Evolutionary conservation across 2,888 invertebrate genomes (phyloP), one percentile per base, ranked within the genome.

Genomic region (Athetis lepigone): DNA sequence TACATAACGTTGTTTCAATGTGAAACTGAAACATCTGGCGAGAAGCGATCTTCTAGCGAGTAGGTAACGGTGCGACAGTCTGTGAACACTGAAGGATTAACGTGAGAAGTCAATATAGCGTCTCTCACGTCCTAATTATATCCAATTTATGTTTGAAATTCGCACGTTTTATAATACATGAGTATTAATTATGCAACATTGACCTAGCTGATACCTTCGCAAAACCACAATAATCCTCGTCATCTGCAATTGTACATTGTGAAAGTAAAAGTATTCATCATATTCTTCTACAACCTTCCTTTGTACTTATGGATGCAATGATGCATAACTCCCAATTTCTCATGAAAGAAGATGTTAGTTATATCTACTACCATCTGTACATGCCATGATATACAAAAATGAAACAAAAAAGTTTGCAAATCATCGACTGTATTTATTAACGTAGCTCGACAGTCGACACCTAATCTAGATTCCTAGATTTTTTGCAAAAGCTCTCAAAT

Each of bases 61-160:
- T 47, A 60, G 52, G 61, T 54, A 61, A 40, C 42, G 61, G 56
- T 45, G 42, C 42, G 61, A 62, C 63, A 47, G 36, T 19, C 65
- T 37, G 64, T 50, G 62, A 54, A 77, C 79, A 77, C 63, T 66
- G 57, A 73, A 62, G 77, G 83, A 83, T 83, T 86, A 79, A 83
- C 82, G 82, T 86, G 84, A 82, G 82, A 85, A 83, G 79, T 79
- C 72, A 83, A 80, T 76, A 80, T 81, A 75, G 70, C 63, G 74
- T 77, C 79, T 86, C 87, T 83, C 83, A 86, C 84, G 85, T 81
- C 80, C 83, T 81, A 81, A 84, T 84, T 85, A 70, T 78, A 70
- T 68, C 77, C 71, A 77, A 81, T 74, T 71, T 82, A 77, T 73
- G 74, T 77, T 79, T 70, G 72, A 79, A 76, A 79, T 83, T 83